Evolutionary conservation across 2,888 invertebrate genomes (phyloP).

Genomic region (Eupsilia transversa): DNA sequence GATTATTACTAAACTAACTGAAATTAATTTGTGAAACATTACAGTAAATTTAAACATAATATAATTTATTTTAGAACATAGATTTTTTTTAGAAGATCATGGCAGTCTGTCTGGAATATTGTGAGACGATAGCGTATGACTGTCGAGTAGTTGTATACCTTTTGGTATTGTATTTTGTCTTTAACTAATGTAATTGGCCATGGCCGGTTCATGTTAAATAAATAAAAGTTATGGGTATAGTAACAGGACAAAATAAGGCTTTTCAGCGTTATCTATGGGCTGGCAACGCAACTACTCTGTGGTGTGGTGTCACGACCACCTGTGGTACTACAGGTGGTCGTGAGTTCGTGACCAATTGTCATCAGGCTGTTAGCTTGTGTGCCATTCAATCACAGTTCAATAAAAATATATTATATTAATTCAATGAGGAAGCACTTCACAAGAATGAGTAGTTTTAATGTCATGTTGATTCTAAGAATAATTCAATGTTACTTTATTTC

Average conservation of each 20-base stretch:
- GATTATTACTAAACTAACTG: too few relatives aligned
- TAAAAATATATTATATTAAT: conserved; percentile 12
- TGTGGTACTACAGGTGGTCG: too few relatives aligned
- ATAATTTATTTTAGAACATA: too few relatives aligned
- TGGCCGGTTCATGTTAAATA: not conserved
- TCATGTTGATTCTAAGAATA: conserved; percentile 36
- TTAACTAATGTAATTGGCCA: not conserved
- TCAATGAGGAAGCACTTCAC: conserved; percentile 15
- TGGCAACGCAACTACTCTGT: too few relatives aligned
- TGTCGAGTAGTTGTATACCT: not conserved
- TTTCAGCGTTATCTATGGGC: not conserved
- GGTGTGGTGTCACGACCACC: too few relatives aligned
- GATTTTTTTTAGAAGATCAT: not conserved
- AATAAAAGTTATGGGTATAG: not conserved
- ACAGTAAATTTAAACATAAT: too few relatives aligned
- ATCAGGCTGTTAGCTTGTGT: too few relatives aligned
- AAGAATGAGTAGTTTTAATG: not conserved
- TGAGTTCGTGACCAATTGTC: too few relatives aligned
- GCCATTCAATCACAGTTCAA: not conserved
- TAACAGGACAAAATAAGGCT: not conserved
- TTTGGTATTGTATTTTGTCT: not conserved
- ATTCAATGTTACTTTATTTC: conserved; percentile 26
- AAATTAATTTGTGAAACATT: too few relatives aligned
- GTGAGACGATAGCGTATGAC: not conserved
- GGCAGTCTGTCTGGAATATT: not conserved